Evolutionary conservation across 2,888 invertebrate genomes (phyloP).

Genomic region (Drosophila neutralis): DNA sequence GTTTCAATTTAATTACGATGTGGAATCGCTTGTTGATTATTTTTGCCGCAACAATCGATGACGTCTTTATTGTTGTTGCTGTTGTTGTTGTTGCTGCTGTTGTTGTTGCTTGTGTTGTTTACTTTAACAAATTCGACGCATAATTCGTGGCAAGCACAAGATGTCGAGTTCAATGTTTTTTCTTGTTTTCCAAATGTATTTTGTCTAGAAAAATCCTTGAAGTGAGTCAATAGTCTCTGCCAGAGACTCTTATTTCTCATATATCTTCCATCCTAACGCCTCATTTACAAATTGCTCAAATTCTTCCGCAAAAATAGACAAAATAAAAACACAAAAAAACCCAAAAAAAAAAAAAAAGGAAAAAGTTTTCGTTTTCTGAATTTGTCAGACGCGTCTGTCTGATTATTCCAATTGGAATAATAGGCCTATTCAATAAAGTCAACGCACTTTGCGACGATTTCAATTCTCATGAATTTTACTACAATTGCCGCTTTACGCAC

Average conservation of each 20-base stretch:
- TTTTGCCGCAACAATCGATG: conserved; percentile 12
- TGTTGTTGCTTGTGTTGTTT: conserved; percentile 38
- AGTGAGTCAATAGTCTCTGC: conserved; percentile 67
- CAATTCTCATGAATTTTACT: conserved; percentile 75
- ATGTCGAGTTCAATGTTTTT: conserved; percentile 68
- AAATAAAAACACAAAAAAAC: conserved; percentile 22
- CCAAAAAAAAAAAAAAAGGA: conserved; percentile 11
- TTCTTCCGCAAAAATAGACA: conserved; percentile 68
- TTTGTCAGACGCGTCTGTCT: conserved; percentile 47
- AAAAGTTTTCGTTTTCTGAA: conserved; percentile 46
- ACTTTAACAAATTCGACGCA: conserved; percentile 57
- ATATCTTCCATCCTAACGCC: conserved; percentile 14
- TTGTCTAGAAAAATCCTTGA: conserved; percentile 72
- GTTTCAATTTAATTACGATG: conserved; percentile 44
- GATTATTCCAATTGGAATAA: conserved; percentile 42
- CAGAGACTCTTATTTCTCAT: conserved; percentile 8
- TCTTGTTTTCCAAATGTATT: conserved; percentile 60
- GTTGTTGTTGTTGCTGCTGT: neutral
- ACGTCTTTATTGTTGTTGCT: conserved; percentile 19
- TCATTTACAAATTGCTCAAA: conserved; percentile 74
- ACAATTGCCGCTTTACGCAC: conserved; percentile 78
- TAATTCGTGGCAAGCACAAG: conserved; percentile 25
- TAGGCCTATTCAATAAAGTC: conserved; percentile 66
- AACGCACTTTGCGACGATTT: conserved; percentile 60
- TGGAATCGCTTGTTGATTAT: conserved; percentile 28